A percentile compares a stretch with the other conserved stretches of the same genome.
These are phyloP conservation scores for Agrotis ipsilon DNA, from an alignment of 2,888 invertebrate species.

Conservation along the genomic window DNA sequence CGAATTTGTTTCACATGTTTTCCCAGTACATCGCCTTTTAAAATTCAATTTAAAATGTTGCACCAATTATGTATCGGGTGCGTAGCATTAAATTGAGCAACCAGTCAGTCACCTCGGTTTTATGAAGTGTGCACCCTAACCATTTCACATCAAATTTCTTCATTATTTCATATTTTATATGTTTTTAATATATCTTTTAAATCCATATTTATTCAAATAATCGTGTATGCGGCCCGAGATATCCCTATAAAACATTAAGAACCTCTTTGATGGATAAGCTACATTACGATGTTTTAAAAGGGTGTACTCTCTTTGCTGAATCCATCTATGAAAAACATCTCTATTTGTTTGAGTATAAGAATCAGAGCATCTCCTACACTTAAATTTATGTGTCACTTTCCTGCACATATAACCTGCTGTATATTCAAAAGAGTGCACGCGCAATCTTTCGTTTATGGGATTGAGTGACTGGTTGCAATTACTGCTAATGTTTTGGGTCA, in stretches of 20 bases:
- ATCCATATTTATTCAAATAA: slow-evolving; percentile 8
- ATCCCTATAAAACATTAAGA: slow-evolving; percentile 9
- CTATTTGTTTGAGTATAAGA: slow-evolving; percentile 1
- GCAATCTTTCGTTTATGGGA: not conserved
- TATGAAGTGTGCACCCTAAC: slow-evolving; percentile 3
- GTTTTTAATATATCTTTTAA: not conserved
- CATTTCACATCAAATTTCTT: slow-evolving; percentile 2
- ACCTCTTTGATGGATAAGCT: slow-evolving; percentile 9
- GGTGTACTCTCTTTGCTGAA: not conserved
- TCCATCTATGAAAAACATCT: slow-evolving; percentile 4
- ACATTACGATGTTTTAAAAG: slow-evolving; percentile 1
- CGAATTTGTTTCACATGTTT: not conserved
- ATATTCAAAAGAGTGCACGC: slow-evolving; percentile 2
- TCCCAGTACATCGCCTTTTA: not conserved
- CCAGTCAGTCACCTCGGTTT: not conserved
- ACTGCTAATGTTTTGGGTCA: slow-evolving; percentile 4
- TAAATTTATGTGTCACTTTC: not conserved
- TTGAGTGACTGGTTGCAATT: slow-evolving; percentile 4
- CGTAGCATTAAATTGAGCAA: slow-evolving; percentile 2
- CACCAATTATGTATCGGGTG: slow-evolving; percentile 1
- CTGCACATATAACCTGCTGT: slow-evolving; percentile 1
- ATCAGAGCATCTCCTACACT: slow-evolving; percentile 1
- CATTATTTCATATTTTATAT: not conserved
- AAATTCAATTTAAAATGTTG: not conserved
- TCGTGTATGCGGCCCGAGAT: not conserved